Conservation (phyloP, 1,140 invertebrate genomes). For the Sesamia nonagrioides region DNA sequence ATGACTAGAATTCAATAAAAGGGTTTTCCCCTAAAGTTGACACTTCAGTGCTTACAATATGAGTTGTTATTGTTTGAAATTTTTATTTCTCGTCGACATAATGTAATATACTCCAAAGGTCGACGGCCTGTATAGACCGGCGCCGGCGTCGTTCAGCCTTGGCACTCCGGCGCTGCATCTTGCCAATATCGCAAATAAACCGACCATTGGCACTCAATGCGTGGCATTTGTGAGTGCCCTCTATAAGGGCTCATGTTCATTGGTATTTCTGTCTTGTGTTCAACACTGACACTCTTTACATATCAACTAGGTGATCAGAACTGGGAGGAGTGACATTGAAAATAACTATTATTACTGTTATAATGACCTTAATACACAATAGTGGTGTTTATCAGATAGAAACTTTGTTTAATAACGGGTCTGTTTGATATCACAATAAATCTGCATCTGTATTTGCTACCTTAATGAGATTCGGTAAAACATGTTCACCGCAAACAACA, state of each 20-base stretch:
- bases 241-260: conserved; percentile 65
- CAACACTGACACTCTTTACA: conserved; percentile 56
- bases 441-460: not conserved
- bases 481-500: not conserved
- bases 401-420: conserved; percentile 4
- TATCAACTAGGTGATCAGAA: conserved; percentile 50
- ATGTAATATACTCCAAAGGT: conserved; percentile 65
- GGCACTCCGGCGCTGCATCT: conserved; percentile 62
- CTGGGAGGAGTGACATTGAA: conserved; percentile 42
- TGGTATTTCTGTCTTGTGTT: conserved; percentile 60
- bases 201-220: conserved; percentile 75
- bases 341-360: conserved; percentile 33
- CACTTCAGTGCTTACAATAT: not conserved
- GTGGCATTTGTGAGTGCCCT: conserved; percentile 76
- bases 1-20: not conserved
- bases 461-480: not conserved
- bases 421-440: not conserved
- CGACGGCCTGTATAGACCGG: conserved; percentile 71
- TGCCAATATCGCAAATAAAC: conserved; percentile 86
- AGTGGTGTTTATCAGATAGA: conserved; percentile 35
- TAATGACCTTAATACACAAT: conserved; percentile 40
- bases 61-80: conserved; percentile 4
- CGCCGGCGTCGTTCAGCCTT: conserved; percentile 77
- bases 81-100: not conserved
- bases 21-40: not conserved